Percentiles rank a stretch among this genome's conserved stretches.
These are phyloP conservation scores for Steinernema hermaphroditum DNA, from an alignment of 2,888 invertebrate genomes.

Conservation along the genomic window DNA sequence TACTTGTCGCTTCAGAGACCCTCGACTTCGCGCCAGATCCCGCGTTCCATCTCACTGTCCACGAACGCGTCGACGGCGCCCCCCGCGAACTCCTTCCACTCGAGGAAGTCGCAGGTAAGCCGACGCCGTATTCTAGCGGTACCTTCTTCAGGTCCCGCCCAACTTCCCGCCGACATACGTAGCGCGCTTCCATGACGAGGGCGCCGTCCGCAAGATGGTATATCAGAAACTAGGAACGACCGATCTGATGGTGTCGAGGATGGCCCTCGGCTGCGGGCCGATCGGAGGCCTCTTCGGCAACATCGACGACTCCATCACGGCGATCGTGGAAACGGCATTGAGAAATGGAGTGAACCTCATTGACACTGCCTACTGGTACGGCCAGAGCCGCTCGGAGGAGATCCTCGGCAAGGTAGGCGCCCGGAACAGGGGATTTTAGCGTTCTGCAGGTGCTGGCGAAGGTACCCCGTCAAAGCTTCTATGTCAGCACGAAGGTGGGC, in stretches of 20 bases:
- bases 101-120: no score
- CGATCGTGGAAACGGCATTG: conserved; percentile 76
- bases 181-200: conserved; percentile 52
- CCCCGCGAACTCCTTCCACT: not conserved
- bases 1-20: not conserved
- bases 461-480: conserved; percentile 81
- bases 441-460: conserved; percentile 73
- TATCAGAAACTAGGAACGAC: conserved; percentile 72
- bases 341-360: conserved; percentile 84
- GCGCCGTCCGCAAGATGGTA: conserved; percentile 50
- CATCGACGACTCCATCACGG: conserved; percentile 73
- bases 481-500: conserved; percentile 86
- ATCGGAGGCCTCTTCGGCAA: conserved; percentile 61
- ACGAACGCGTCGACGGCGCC: conserved; percentile 19
- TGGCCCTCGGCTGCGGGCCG: conserved; percentile 55
- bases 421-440: not conserved
- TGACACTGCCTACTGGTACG: conserved; percentile 91
- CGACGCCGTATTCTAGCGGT: no score
- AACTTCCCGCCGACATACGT: conserved; percentile 47
- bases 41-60: conserved; percentile 9
- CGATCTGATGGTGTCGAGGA: conserved; percentile 53
- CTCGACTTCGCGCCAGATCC: conserved; percentile 23
- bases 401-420: conserved; percentile 76
- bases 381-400: conserved; percentile 82
- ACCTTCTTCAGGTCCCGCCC: not conserved